Percentiles rank a stretch among this genome's conserved stretches.
Conservation (phyloP, 2,888 invertebrate species). For the Morpho achilles region DNA sequence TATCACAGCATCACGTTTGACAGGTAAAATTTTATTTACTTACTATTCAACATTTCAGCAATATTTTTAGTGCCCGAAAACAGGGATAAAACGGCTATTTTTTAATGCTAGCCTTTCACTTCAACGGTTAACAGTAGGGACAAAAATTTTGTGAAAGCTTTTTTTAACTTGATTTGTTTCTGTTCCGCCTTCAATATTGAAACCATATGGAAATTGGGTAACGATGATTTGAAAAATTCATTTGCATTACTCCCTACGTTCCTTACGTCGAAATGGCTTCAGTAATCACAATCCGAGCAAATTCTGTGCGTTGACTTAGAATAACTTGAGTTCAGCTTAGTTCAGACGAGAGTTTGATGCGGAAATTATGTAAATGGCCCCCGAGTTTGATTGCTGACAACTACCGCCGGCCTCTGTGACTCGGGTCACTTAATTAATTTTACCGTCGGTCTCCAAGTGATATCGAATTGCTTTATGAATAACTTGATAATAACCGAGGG, state of each 20-base stretch:
- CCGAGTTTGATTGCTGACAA: slow-evolving; percentile 31
- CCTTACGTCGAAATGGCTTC: slow-evolving; percentile 17
- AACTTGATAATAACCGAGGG: slow-evolving; percentile 1
- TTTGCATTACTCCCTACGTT: slow-evolving; percentile 4
- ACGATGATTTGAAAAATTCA: neutral
- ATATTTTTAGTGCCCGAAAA: no score
- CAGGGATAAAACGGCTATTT: no score
- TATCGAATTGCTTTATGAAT: slow-evolving; percentile 22
- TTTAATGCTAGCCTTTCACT: no score
- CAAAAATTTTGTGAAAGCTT: no score
- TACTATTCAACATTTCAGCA: no score
- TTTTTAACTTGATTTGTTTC: no score
- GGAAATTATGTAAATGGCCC: slow-evolving; percentile 30
- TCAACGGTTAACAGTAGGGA: no score
- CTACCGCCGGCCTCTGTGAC: slow-evolving; percentile 22
- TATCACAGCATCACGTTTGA: no score
- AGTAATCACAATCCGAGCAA: slow-evolving; percentile 22
- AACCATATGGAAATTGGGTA: no score
- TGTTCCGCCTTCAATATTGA: no score
- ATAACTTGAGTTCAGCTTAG: slow-evolving; percentile 17
- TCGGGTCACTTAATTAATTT: slow-evolving; percentile 31
- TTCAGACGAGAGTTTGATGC: slow-evolving; percentile 22
- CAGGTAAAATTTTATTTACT: no score
- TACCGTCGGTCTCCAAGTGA: slow-evolving; percentile 20
- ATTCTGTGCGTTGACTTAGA: slow-evolving; percentile 23